phyloP scores from a whole-genome alignment of 2,797 vertebrate genomes.

The Dendrocincla fuliginosa region DNA sequence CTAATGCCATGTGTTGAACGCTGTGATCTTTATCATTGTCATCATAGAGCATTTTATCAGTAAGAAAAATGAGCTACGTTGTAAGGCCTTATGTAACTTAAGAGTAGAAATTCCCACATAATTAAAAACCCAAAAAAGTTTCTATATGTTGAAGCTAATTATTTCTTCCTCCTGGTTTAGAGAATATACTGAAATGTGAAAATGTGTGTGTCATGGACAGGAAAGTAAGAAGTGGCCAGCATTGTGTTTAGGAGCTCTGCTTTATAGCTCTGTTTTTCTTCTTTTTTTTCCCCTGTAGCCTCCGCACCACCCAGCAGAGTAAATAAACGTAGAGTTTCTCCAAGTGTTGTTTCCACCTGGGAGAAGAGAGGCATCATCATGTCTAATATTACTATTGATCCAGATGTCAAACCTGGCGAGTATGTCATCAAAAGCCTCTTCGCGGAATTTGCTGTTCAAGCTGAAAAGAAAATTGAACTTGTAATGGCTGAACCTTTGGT shows the following conservation, averaged over 20 bases:
- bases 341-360: constrained; percentile 84
- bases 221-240: neutral
- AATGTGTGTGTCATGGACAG: neutral
- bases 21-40: neutral
- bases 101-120: neutral
- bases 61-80: neutral
- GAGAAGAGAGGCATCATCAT: constrained; percentile 90
- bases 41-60: neutral
- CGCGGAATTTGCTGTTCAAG: constrained; percentile 98
- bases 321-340: constrained; percentile 87
- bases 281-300: constrained; percentile 74
- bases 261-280: neutral
- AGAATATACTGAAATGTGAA: neutral
- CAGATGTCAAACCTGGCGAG: constrained; percentile 98
- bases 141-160: neutral
- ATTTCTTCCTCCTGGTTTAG: neutral
- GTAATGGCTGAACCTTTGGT: constrained; percentile 99
- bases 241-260: neutral
- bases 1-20: neutral
- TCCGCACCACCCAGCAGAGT: constrained; percentile 87
- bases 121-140: neutral
- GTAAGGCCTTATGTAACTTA: neutral
- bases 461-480: constrained; percentile 99
- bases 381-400: constrained; percentile 99
- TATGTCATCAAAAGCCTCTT: constrained; percentile 99